Base-by-base conservation (phyloP, 2,797 vertebrate species). In the Crocidura indochinensis region DNA sequence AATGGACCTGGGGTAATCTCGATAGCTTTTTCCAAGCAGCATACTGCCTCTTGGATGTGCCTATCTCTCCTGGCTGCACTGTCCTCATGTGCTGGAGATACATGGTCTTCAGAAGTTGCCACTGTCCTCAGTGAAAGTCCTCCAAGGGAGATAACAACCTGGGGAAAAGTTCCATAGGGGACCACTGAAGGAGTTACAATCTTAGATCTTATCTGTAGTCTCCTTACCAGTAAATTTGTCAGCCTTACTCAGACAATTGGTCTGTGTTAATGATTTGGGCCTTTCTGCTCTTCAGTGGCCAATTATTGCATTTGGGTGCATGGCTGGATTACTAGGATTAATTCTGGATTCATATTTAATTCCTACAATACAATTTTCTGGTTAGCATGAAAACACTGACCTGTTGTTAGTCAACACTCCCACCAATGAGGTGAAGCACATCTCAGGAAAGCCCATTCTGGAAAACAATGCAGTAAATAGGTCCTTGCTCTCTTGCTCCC, bases 401-500 rank as follows among this genome's bases (percentile, higher is more conserved):
- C 98, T 98, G 97, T 98, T 99, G 95, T 38, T 38, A 38, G 99
- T 99, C 94, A 98, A 96, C 82, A 98, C 98, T 74, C 97, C 98
- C 92, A 98, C 98, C 0, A 96, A 96, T 49, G 98, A 98, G 31
- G 98, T 98, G n/a, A 98, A 93, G 92, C 92, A 98, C 85, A 98
- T 99, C 96, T 98, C 98, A 76, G 99, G 99, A 69, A 99, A 99
- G 94, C 98, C 99, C 24, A 99, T 99, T 94, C 94, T 99, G 65
- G 99, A 99, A 97, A 99, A 99, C 98, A 99, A 99, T 0, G 98
- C 98, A 0, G 99, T 99, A n/a, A 99, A 99, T 96, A 98, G 99
- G 44, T 99, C 99, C 97, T 99, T 10, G 99, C 99, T 2, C 97
- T 99, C 49, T 27, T 98, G 68, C 97, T 99, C 83, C 99, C 99